Evolutionary conservation across 2,797 vertebrate species (phyloP), one percentile per base, ranked within the genome.

Genomic region (Limosa lapponica): DNA sequence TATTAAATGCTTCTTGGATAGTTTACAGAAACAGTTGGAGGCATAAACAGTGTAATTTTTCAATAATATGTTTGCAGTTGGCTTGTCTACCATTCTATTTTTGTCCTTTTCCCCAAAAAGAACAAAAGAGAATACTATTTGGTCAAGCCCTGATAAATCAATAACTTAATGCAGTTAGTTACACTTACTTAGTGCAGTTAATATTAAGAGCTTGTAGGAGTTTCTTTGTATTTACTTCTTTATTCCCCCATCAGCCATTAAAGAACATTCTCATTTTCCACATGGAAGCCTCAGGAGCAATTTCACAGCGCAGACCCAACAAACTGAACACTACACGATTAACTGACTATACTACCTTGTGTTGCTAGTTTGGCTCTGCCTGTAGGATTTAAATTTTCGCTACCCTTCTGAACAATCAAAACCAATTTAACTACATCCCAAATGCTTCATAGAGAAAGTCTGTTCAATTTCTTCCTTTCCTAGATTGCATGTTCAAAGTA

Each of bases 251-350:
- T 96, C 98, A 98, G 95, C 98, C 96, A 75, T 98, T 98, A 98
- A 96, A 96, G 97, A 98, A 97, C 97, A 97, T 98, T 98, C 98
- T 98, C 97, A 98, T 98, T 98, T 98, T 98, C 98, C 98, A 98
- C 97, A 98, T 98, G 98, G 97, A 98, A 98, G 98, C 97, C 96
- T 97, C 95, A 97, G 96, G 96, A 98, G 96, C 95, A 96, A 92
- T 98, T 98, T 97, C 96, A 91, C 96, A 97, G 97, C 8, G 3
- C 93, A 97, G 95, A 97, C 97, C 97, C 96, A 97, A 91, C 96
- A 98, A 95, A 98, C 96, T 96, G 97, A 98, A 93, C 89, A 90
- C 95, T 88, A 92, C 89, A 97, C 98, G 97, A 98, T 97, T 98
- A 98, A 98, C 96, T 96, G 96, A 96, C 94, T 97, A 71, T 97